These are phyloP conservation scores for Probosciger aterrimus DNA, from an alignment of 2,113 vertebrate species.

Conservation along the genomic window DNA sequence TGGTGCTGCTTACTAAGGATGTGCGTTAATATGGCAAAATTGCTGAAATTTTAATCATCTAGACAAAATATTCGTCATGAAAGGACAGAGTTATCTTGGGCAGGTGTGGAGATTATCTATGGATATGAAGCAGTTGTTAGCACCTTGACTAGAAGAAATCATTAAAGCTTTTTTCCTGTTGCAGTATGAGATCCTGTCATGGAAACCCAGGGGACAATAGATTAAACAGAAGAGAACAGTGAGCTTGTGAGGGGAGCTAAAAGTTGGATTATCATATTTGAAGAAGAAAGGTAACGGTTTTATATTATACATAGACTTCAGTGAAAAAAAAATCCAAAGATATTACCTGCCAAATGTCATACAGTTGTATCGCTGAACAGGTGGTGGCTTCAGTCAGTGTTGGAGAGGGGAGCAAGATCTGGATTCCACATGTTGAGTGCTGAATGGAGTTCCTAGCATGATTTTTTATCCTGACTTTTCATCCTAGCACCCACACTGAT, in stretches of 20 bases:
- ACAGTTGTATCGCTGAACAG: accelerated
- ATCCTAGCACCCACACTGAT: not conserved
- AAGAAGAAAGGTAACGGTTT: not conserved
- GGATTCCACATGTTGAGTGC: not conserved
- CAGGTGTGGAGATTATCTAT: not conserved
- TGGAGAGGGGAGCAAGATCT: not conserved
- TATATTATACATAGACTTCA: not conserved
- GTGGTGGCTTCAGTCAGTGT: not conserved
- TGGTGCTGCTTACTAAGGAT: not conserved
- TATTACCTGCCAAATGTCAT: not conserved
- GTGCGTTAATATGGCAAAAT: not conserved
- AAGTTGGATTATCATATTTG: not conserved
- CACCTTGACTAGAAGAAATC: not conserved
- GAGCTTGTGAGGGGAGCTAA: not conserved
- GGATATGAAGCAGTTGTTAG: not conserved
- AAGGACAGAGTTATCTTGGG: not conserved
- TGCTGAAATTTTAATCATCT: not conserved
- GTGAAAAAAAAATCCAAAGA: not conserved
- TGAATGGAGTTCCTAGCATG: not conserved
- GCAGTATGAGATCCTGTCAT: not conserved
- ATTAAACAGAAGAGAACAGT: not conserved
- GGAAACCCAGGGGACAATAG: not conserved
- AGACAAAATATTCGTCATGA: not conserved
- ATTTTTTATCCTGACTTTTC: not conserved
- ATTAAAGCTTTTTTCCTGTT: not conserved